Conservation (phyloP, 2,797 vertebrate genomes). For the Alosa sapidissima region DNA sequence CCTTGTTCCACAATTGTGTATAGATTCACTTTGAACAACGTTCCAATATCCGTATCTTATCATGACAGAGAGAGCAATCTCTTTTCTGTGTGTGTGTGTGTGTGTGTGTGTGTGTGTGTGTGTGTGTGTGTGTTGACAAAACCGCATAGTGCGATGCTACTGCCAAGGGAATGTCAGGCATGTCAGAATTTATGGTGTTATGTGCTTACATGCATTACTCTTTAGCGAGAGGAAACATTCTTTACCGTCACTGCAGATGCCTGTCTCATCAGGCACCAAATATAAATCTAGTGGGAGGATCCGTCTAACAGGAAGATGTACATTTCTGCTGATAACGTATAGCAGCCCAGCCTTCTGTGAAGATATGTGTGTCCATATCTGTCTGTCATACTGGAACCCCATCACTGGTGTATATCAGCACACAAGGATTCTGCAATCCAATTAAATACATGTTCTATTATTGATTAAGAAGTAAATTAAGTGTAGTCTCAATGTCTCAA, state of each 20-base stretch:
- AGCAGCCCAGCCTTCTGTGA: not conserved
- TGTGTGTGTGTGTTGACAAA: not conserved
- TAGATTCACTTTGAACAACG: not conserved
- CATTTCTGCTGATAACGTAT: not conserved
- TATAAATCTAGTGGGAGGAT: not conserved
- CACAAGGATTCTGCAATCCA: not conserved
- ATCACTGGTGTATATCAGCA: not conserved
- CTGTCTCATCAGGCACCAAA: not conserved
- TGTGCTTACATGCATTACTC: not conserved
- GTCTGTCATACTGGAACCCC: not conserved
- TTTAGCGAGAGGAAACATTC: not conserved
- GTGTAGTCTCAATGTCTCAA: too few species aligned
- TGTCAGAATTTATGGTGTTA: slow-evolving; percentile 6
- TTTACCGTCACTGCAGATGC: not conserved
- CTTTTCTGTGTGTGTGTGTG: not conserved
- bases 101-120: not conserved
- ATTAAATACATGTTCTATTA: not conserved
- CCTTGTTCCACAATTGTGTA: not conserved
- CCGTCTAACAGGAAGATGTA: not conserved
- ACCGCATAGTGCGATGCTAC: not conserved
- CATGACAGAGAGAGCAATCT: not conserved
- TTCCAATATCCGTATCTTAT: not conserved
- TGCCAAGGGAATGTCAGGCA: not conserved
- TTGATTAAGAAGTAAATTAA: not conserved
- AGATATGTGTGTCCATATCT: not conserved